A percentile compares a stretch with the other conserved stretches of the same genome.
phyloP scores from a whole-genome alignment of 1,140 invertebrate species.

The Diabrotica virgifera region DNA sequence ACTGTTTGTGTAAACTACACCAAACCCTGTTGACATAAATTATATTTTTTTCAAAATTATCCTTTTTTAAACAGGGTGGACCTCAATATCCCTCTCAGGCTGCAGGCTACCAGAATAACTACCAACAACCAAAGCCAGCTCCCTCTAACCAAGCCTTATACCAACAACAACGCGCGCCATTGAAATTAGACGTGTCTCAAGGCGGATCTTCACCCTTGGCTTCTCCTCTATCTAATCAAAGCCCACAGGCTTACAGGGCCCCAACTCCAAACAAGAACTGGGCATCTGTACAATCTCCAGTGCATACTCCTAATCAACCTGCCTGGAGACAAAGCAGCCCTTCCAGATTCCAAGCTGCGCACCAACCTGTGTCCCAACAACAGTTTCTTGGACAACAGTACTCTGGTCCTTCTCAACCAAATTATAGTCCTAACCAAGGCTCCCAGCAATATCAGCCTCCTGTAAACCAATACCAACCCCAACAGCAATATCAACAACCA shows the following conservation, averaged over 20 bases:
- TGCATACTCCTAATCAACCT: constrained; percentile 27
- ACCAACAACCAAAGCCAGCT: constrained; percentile 23
- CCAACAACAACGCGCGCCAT: constrained; percentile 36
- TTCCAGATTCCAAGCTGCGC: constrained; percentile 21
- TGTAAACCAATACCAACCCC: constrained; percentile 24
- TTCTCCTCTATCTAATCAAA: constrained; percentile 36
- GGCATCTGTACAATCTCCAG: constrained; percentile 42
- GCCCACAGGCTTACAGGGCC: constrained; percentile 33
- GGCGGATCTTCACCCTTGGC: constrained; percentile 31
- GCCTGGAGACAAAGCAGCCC: constrained; percentile 24
- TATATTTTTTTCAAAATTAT: constrained; percentile 5
- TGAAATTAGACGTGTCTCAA: constrained; percentile 33
- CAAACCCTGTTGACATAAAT: neutral
- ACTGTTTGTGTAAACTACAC: neutral
- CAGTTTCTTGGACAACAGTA: constrained; percentile 38
- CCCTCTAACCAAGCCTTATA: constrained; percentile 25
- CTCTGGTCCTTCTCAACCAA: constrained; percentile 39
- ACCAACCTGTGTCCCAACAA: constrained; percentile 35
- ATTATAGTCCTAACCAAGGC: constrained; percentile 24
- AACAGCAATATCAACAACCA: constrained; percentile 39
- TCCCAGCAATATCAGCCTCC: constrained; percentile 22
- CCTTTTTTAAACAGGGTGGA: constrained; percentile 36
- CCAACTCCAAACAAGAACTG: constrained; percentile 41
- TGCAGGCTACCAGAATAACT: constrained; percentile 37
- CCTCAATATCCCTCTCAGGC: constrained; percentile 35